Conservation (phyloP, 2,888 invertebrate genomes). For the Anoplius nigerrimus region DNA sequence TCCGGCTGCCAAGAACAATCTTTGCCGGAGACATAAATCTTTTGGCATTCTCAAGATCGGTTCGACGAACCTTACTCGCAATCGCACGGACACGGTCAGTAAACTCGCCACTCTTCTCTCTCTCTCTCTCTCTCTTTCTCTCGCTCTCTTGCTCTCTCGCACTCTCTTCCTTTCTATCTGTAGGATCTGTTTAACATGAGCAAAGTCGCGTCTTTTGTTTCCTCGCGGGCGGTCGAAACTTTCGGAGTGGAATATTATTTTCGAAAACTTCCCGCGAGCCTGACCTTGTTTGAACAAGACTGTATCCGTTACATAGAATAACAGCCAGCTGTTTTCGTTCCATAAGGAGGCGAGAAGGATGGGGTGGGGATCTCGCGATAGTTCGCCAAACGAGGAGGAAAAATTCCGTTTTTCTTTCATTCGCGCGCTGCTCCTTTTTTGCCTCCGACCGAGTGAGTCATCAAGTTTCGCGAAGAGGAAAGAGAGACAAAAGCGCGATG, state of each 20-base stretch:
- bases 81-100: neutral
- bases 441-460: conserved; percentile 60
- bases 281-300: neutral
- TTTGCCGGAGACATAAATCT: neutral
- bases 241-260: too few relatives aligned
- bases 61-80: conserved; percentile 8
- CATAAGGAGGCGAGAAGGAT: conserved; percentile 32
- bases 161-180: neutral
- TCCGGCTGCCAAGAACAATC: too few relatives aligned
- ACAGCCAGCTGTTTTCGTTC: conserved; percentile 12
- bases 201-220: too few relatives aligned
- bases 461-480: conserved; percentile 55
- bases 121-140: conserved; percentile 10
- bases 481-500: conserved; percentile 22
- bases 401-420: conserved; percentile 54
- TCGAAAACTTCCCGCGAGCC: too few relatives aligned
- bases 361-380: conserved; percentile 26
- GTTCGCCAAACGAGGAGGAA: conserved; percentile 41
- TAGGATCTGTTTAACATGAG: neutral
- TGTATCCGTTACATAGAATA: neutral
- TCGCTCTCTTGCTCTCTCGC: neutral
- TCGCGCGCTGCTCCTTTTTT: conserved; percentile 42
- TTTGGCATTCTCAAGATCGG: conserved; percentile 2
- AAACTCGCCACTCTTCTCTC: neutral
- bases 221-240: too few relatives aligned